Evolutionary conservation across 1,140 invertebrate species (phyloP), one percentile per base, ranked within the genome.

Genomic region (Aphidius gifuensis): DNA sequence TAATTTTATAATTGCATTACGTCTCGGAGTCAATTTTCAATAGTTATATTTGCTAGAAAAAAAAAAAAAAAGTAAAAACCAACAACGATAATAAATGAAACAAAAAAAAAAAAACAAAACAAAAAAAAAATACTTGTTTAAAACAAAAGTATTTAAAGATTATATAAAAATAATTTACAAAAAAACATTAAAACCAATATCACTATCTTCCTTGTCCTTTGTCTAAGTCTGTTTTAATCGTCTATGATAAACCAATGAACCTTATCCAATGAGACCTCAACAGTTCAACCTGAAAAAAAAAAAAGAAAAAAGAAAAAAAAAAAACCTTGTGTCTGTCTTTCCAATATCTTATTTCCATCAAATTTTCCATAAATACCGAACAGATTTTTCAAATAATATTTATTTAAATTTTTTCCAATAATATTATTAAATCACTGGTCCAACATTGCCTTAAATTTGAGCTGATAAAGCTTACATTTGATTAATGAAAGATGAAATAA

Each of bases 211-310:
- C 78, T 73, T 81, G 75, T 81, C 75, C 75, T 75, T 83, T 84
- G 83, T 84, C 83, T 84, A 80, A 82, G 83, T 84, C 83, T 84
- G 75, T 77, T 44, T 77, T 77, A 79, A 82, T 78, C 74, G 74
- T 69, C 73, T 76, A 69, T 69, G 71, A 65, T 74, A 66, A 74
- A 64, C 74, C 69, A 71, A 68, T 62, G 51, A 70, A 70, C 72
- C 65, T 65, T 49, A 38, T 70, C 67, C 68, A 64, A 45, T 61
- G 46, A 55, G 42, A 38, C 53, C 43, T 23, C 55, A 23, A 23
- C 23, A 23, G 23, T 23, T 23, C 23, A 23, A 23, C 23, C 23
- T 2, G 1, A 32, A 32, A 32, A 32, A 38, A 55, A 55, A 39
- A 40, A 46, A 9, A 42, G 32, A 42, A 45, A 56, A 62, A 61